Evolutionary conservation across 2,888 invertebrate genomes (phyloP).

Genomic region (Cheilosia soror): DNA sequence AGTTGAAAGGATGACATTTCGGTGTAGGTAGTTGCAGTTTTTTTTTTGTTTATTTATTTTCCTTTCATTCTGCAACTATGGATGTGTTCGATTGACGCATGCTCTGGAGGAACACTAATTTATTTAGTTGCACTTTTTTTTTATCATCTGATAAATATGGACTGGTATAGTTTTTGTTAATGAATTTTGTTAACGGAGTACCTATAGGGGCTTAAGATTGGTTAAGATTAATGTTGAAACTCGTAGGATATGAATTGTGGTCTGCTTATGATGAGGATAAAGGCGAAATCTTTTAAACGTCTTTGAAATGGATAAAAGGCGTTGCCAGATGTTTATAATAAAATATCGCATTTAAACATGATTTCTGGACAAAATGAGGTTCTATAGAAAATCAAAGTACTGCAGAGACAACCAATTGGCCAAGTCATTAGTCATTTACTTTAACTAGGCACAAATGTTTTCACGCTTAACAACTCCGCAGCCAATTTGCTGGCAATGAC

Average conservation of each 20-base stretch:
- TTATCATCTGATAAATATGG: conserved; percentile 42
- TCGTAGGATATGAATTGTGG: neutral
- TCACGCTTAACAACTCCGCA: too few species aligned
- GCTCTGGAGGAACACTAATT: conserved; percentile 9
- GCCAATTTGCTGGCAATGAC: too few species aligned
- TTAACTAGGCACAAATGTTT: too few species aligned
- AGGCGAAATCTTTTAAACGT: neutral
- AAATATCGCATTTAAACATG: too few species aligned
- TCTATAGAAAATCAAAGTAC: too few species aligned
- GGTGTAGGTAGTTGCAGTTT: conserved; percentile 12
- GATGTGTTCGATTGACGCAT: conserved; percentile 66
- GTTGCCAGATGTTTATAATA: neutral
- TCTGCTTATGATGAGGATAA: neutral
- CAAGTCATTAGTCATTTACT: too few species aligned
- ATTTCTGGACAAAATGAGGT: too few species aligned
- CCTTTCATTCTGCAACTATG: conserved; percentile 10
- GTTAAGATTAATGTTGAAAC: neutral
- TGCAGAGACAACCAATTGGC: too few species aligned
- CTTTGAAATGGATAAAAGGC: neutral
- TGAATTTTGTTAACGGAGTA: conserved; percentile 24
- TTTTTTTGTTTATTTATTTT: conserved; percentile 1
- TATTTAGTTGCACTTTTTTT: conserved; percentile 1
- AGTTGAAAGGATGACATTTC: conserved; percentile 25
- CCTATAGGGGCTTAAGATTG: neutral
- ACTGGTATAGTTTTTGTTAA: conserved; percentile 41